Evolutionary conservation across 1,140 invertebrate genomes (phyloP).

Genomic region (Steinernema khuongi): DNA sequence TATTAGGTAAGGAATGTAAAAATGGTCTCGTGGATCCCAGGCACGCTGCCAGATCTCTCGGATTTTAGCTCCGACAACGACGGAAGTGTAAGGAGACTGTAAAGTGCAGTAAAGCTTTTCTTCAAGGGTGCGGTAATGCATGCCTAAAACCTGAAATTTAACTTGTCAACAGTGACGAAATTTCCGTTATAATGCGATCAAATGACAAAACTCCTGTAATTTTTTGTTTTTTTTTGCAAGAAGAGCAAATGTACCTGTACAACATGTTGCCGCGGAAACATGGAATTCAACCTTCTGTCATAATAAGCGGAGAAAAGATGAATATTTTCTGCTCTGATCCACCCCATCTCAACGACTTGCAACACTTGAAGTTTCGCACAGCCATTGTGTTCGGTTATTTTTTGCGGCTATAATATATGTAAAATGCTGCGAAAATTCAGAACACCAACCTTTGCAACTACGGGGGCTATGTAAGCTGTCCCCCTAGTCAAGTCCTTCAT

Average conservation of each 20-base stretch:
- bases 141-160: constrained; percentile 35
- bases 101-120: constrained; percentile 32
- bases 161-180: not conserved
- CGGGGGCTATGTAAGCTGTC: not conserved
- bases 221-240: no score
- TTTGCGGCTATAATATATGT: constrained; percentile 1
- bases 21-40: constrained; percentile 51
- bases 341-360: constrained; percentile 1
- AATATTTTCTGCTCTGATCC: constrained; percentile 33
- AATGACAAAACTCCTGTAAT: not conserved
- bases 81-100: constrained; percentile 4
- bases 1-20: constrained; percentile 52
- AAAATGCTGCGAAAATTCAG: constrained; percentile 20
- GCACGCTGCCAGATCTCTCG: constrained; percentile 50
- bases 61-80: constrained; percentile 29
- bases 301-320: constrained; percentile 44
- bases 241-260: constrained; percentile 35
- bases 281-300: constrained; percentile 41
- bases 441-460: not conserved
- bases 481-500: constrained; percentile 10
- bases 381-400: constrained; percentile 22
- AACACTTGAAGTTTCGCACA: constrained; percentile 9
- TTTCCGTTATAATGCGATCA: not conserved
- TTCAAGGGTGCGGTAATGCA: constrained; percentile 30
- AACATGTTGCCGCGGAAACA: constrained; percentile 30